These are phyloP conservation scores for Rhagologus leucostigma DNA, from an alignment of 2,113 vertebrate species.

Conservation along the genomic window DNA sequence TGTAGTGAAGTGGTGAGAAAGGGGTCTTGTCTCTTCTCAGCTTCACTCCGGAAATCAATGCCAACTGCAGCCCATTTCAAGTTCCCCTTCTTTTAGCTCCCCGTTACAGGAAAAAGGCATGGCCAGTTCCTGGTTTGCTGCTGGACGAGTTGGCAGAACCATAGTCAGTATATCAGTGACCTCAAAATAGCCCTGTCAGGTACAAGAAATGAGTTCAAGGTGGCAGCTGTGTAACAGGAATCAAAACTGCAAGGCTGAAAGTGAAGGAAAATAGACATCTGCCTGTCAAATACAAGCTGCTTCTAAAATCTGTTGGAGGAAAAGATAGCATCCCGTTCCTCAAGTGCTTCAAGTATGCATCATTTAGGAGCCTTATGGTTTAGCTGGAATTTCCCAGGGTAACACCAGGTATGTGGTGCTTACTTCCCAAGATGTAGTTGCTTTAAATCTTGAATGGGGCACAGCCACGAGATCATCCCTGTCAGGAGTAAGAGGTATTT, in stretches of 20 bases:
- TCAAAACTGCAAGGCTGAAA: not conserved
- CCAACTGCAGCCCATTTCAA: not conserved
- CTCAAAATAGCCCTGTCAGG: not conserved
- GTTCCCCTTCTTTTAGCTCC: not conserved
- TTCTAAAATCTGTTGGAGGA: not conserved
- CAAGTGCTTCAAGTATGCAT: not conserved
- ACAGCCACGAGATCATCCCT: not conserved
- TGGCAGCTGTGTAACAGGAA: not conserved
- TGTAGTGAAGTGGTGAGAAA: not conserved
- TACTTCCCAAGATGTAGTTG: not conserved
- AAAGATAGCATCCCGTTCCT: not conserved
- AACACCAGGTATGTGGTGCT: not conserved
- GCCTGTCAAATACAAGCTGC: not conserved
- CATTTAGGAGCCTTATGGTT: not conserved
- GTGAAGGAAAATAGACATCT: not conserved
- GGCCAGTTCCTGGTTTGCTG: not conserved
- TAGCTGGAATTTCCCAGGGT: not conserved
- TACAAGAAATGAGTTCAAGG: not conserved
- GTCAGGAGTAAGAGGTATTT: not conserved
- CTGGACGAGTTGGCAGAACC: not conserved
- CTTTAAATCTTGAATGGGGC: not conserved
- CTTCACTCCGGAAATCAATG: not conserved
- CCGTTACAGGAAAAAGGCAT: not conserved
- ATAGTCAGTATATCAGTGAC: not conserved
- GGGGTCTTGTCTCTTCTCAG: fast-evolving